Base-by-base conservation (phyloP, 2,113 vertebrate genomes). In the Macaca nemestrina region DNA sequence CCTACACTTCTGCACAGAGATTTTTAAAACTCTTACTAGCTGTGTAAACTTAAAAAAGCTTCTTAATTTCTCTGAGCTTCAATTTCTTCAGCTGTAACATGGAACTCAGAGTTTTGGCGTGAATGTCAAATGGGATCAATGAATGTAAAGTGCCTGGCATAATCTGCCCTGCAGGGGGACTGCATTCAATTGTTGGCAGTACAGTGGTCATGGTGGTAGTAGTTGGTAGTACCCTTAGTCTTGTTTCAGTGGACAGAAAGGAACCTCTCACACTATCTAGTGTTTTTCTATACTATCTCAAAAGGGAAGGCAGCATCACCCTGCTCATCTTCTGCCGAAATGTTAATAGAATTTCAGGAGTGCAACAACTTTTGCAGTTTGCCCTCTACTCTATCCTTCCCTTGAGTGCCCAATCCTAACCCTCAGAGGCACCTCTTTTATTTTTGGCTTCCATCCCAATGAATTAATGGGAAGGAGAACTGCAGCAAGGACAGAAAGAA, bases 41-140 rank as follows among this genome's bases (percentile, higher is more conserved):
- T 95, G 1, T 88, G 48, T 93, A 57, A 81, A 88, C 59, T 23
- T 78, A n/a, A 79, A 70, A 35, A 61, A 40, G 23, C 22, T 61
- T 96, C 50, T 90, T 83, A 32, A 80, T 80, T 95, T 90, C 57
- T 92, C 38, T 52, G 43, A 48, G 38, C 79, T 97, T 78, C 40
- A 64, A 25, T 55, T 55, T 78, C 50, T 82, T 90, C 50, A 61
- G 82, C 22, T 59, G 6, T 78, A 52, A 67, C 90, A 67, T 84
- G 61, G 82, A 87, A 78, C 30, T 50, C 1, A 25, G 72, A 45
- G 32, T 20, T 67, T 94, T 67, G 5, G 23, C 8, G n/a, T 43
- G 70, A 96, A 32, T 13, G 25, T 86, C n/a, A 68, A 68, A 17
- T 32, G 68, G 25, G 52, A 59, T 83, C 48, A 73, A 68, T 45